Evolutionary conservation across 2,113 vertebrate genomes (phyloP), one percentile per base, ranked within the genome.

Genomic region (Beaufortia kweichowensis): DNA sequence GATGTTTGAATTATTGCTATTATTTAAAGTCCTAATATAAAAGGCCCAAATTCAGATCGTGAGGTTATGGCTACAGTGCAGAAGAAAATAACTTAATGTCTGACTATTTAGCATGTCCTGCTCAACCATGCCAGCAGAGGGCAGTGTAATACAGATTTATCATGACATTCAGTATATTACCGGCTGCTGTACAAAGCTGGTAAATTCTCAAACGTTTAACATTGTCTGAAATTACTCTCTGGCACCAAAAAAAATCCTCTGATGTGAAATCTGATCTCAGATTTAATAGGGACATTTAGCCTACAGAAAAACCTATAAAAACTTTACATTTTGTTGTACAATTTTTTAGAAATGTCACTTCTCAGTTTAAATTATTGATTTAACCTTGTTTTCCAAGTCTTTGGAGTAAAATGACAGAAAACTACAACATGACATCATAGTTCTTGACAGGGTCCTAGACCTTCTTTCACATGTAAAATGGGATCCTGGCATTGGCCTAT

Each of bases 61-160:
- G n/a, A n/a, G n/a, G n/a, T n/a, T n/a, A n/a, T n/a, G n/a, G n/a
- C n/a, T n/a, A n/a, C n/a, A n/a, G n/a, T n/a, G n/a, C n/a, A n/a
- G n/a, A n/a, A n/a, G n/a, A n/a, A n/a, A n/a, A n/a, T n/a, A n/a
- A n/a, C n/a, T n/a, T n/a, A n/a, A n/a, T n/a, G 33, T 1, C 33
- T 35, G 6, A 35, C 6, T 35, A 35, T 35, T 9, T 39, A 2
- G 35, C 35, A 46, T 17, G 15, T 46, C 4, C 15, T 46, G 48
- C 15, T 53, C 7, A 21, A 8, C 6, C 6, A 21, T 19, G 24
- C 24, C 35, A 78, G 43, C 24, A 69, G 76, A n/a, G n/a, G 41
- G 65, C 65, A 69, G 64, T 31, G 31, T 15, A 69, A 35, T 5
- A 33, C 50, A 46, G 26, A 39, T 41, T 19, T 61, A n/a, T n/a